Evolutionary conservation across 1,140 invertebrate genomes (phyloP).

Genomic region (Stratiolaelaps scimitus): DNA sequence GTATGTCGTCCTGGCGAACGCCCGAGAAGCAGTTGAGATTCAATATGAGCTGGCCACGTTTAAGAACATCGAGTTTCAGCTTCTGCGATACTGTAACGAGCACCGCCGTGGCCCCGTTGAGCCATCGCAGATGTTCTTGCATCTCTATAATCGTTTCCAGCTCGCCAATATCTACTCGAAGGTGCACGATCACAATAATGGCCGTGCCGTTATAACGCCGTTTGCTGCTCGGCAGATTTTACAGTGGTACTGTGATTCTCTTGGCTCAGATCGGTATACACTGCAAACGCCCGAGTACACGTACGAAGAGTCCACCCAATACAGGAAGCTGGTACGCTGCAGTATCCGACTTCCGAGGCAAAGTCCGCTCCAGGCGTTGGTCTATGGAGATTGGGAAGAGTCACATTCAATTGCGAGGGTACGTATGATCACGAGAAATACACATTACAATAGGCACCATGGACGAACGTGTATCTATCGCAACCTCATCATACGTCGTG

Average conservation of each 20-base stretch:
- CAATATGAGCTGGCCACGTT: slow-evolving; percentile 1
- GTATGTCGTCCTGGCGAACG: slow-evolving; percentile 6
- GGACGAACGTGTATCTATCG: too few species aligned
- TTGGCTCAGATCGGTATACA: slow-evolving; percentile 17
- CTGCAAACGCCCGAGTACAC: slow-evolving; percentile 13
- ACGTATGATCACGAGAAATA: background rate
- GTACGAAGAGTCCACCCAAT: background rate
- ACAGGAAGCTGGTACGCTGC: slow-evolving; percentile 8
- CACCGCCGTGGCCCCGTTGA: background rate
- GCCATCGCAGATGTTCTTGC: slow-evolving; percentile 22
- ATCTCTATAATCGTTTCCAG: slow-evolving; percentile 10
- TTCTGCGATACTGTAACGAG: slow-evolving; percentile 2
- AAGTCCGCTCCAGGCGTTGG: background rate
- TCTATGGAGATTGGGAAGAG: slow-evolving; percentile 19
- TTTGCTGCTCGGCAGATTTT: slow-evolving; percentile 25
- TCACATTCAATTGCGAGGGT: slow-evolving; percentile 2
- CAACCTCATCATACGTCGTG: too few species aligned
- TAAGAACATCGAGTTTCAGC: slow-evolving; percentile 23
- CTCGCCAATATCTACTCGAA: slow-evolving; percentile 22
- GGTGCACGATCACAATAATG: slow-evolving; percentile 4
- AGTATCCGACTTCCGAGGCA: slow-evolving; percentile 11
- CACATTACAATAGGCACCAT: too few species aligned
- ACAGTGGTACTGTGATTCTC: slow-evolving; percentile 26
- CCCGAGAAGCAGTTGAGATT: background rate
- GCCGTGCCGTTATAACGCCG: slow-evolving; percentile 12